Evolutionary conservation across 2,797 vertebrate genomes (phyloP), one percentile per base, ranked within the genome.

Genomic region (Myotis myotis): DNA sequence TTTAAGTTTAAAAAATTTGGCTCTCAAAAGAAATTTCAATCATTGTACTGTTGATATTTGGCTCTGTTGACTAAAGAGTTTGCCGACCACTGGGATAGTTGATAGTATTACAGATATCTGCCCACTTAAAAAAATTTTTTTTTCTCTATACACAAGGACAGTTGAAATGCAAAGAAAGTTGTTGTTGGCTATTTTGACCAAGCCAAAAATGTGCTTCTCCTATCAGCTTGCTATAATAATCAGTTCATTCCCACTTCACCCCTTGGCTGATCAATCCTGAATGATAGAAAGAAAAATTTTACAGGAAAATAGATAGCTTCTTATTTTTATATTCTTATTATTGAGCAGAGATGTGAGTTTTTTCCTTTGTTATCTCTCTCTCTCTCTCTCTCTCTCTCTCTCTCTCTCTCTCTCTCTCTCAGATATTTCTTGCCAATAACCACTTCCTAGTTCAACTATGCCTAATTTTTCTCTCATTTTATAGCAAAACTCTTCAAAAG

Each of bases 241-340:
- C 28, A 87, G 12, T 75, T 80, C 22, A 85, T 91, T 91, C 20
- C 16, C 30, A 90, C 33, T 83, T 79, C 10, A 20, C 8, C 8
- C 23, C 55, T 87, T 91, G 55, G n/a, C 49, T 96, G 20, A 55
- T 87, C 83, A 96, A 70, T 22, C 38, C 17, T 91, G 49, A 96
- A 80, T 75, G 36, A 80, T 89, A 5, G 25, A 91, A 79, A 51
- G 33, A 66, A 83, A 90, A 41, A 47, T 62, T 95, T 5, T 75
- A 88, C 70, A 38, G 7, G 7, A 81, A 93, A 83, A 72, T 64
- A 82, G 15, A 66, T 78, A 5, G 0, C 4, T 64, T 23, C 5
- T 72, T 72, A 22, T 28, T 89, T 53, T 71, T 79, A 49, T 7
- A 75, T 87, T 90, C 33, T 86, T 62, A 74, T 78, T 90, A 74